A percentile compares a stretch with the other conserved stretches of the same genome.
phyloP scores from a whole-genome alignment of 2,113 vertebrate genomes.

The Probosciger aterrimus region DNA sequence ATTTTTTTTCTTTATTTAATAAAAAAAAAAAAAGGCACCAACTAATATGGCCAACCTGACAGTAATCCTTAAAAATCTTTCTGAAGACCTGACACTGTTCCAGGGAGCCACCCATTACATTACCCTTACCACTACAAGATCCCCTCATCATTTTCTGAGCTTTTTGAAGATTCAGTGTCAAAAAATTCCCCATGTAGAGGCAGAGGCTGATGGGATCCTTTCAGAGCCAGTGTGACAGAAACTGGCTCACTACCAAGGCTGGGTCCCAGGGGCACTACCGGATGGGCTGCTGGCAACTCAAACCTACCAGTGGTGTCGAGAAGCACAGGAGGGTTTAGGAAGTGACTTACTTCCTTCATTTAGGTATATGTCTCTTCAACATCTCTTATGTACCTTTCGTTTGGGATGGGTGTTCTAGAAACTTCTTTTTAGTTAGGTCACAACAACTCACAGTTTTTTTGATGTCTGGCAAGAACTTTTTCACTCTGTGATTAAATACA shows the following conservation, averaged over 20 bases:
- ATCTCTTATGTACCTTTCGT: neutral
- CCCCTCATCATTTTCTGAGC: neutral
- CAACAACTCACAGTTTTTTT: neutral
- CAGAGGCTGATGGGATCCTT: neutral
- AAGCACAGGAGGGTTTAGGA: rapidly evolving
- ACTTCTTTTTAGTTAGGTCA: neutral
- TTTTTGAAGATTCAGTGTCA: rapidly evolving
- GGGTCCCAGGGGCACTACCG: neutral
- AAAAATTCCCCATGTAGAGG: neutral
- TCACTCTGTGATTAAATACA: neutral
- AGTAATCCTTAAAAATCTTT: neutral
- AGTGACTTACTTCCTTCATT: rapidly evolving
- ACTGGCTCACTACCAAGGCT: neutral
- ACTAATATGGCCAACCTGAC: neutral
- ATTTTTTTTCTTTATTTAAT: neutral
- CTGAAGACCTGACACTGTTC: neutral
- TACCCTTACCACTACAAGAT: neutral
- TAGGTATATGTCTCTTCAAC: neutral
- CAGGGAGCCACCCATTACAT: neutral
- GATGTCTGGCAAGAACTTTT: neutral
- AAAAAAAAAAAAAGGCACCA: neutral
- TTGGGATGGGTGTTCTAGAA: neutral
- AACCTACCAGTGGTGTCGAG: neutral
- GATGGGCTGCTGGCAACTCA: neutral
- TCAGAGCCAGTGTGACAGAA: neutral